Percentiles rank a stretch among this genome's conserved stretches.
phyloP scores from a whole-genome alignment of 2,888 invertebrate genomes.

The Leptinotarsa rubiginosa region DNA sequence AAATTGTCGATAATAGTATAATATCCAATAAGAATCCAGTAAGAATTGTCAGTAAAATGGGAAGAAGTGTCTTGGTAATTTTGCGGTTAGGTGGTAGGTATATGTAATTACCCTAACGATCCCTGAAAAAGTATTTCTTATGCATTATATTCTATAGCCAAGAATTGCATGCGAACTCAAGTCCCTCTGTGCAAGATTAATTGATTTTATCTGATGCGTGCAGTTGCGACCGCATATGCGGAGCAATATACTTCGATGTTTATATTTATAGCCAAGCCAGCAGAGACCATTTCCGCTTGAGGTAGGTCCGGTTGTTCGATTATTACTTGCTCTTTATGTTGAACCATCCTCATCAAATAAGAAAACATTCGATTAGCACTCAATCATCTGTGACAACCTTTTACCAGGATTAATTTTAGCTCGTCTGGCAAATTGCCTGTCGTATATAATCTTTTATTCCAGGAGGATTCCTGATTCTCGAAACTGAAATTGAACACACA shows the following conservation, averaged over 20 bases:
- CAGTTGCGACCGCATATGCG: not conserved
- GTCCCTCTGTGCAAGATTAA: not conserved
- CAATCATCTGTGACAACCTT: conserved; percentile 9
- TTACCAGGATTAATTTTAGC: conserved; percentile 4
- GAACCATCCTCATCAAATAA: conserved; percentile 4
- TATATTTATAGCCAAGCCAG: not conserved
- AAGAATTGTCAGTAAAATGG: no score
- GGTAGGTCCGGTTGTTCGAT: conserved; percentile 6
- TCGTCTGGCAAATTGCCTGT: conserved; percentile 9
- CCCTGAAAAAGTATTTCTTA: no score
- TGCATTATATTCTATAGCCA: not conserved
- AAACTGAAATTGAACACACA: not conserved
- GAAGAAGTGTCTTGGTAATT: no score
- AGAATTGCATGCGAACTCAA: not conserved
- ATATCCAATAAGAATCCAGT: no score
- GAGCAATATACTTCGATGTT: conserved; percentile 5
- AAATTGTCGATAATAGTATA: no score
- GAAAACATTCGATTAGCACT: conserved; percentile 14
- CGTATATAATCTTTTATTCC: not conserved
- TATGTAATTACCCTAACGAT: no score
- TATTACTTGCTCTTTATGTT: conserved; percentile 14
- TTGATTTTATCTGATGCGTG: conserved; percentile 1
- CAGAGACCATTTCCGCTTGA: conserved; percentile 12
- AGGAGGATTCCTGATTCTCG: not conserved
- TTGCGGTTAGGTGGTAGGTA: no score